A percentile compares a stretch with the other conserved stretches of the same genome.
Evolutionary conservation across 2,113 vertebrate genomes (phyloP).

Genomic region (Xyrauchen texanus): DNA sequence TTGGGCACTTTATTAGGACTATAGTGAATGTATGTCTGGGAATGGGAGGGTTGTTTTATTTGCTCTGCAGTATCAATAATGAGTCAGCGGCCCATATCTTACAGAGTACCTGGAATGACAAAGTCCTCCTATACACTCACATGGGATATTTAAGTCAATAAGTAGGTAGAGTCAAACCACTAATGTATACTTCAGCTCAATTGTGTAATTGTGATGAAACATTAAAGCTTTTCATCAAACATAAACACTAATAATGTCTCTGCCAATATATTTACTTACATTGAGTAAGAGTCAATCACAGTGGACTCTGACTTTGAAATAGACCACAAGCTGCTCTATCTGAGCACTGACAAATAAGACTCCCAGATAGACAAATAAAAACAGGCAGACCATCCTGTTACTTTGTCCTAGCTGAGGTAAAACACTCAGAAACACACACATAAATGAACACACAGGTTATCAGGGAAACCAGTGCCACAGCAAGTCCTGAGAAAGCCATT

Average conservation of each 20-base stretch:
- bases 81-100: too few relatives aligned
- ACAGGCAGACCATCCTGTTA: slow-evolving; percentile 31
- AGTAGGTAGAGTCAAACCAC: too few relatives aligned
- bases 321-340: slow-evolving; percentile 59
- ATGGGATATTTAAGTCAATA: too few relatives aligned
- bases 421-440: slow-evolving; percentile 31
- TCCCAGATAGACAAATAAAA: slow-evolving; percentile 69
- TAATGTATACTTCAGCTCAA: too few relatives aligned
- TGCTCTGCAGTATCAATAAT: too few relatives aligned
- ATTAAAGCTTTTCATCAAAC: background rate
- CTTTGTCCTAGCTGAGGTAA: slow-evolving; percentile 26
- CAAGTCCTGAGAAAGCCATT: slow-evolving; percentile 24
- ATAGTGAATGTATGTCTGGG: too few relatives aligned
- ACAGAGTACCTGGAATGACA: too few relatives aligned
- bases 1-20: too few relatives aligned
- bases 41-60: too few relatives aligned
- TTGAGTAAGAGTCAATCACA: background rate
- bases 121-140: too few relatives aligned
- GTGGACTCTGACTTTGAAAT: slow-evolving; percentile 1
- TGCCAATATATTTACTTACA: slow-evolving; percentile 56
- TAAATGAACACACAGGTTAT: slow-evolving; percentile 19
- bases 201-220: too few relatives aligned
- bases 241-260: slow-evolving; percentile 41
- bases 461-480: slow-evolving; percentile 48
- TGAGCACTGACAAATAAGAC: slow-evolving; percentile 63